phyloP scores from a whole-genome alignment of 2,888 invertebrate species.

The Icerya purchasi region DNA sequence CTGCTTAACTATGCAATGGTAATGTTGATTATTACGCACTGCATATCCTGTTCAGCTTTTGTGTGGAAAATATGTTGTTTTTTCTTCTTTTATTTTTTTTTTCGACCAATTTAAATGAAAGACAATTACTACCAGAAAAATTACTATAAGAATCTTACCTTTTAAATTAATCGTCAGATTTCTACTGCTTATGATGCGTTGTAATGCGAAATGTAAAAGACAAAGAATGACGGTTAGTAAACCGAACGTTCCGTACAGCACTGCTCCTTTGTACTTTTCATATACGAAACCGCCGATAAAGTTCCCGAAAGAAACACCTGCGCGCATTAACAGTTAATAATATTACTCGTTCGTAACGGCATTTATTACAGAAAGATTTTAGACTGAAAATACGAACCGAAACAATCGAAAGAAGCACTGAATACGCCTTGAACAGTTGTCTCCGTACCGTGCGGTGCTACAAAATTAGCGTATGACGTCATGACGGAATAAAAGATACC shows the following conservation, averaged over 20 bases:
- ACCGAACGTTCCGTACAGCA: slow-evolving; percentile 50
- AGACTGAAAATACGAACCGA: slow-evolving; percentile 31
- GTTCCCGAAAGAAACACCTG: slow-evolving; percentile 54
- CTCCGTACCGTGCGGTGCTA: slow-evolving; percentile 63
- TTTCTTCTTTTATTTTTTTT: no score
- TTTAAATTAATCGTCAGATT: no score
- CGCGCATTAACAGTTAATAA: no score
- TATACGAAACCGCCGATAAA: slow-evolving; percentile 52
- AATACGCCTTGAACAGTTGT: slow-evolving; percentile 73
- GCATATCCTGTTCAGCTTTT: no score
- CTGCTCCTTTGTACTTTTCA: slow-evolving; percentile 37
- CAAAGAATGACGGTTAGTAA: slow-evolving; percentile 39
- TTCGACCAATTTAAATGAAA: no score
- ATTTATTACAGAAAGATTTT: not conserved
- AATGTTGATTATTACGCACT: no score
- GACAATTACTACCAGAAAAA: no score
- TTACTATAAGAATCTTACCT: no score
- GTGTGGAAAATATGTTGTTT: no score
- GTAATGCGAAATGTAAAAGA: slow-evolving; percentile 28
- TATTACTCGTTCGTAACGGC: no score
- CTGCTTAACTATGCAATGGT: no score
- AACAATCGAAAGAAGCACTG: slow-evolving; percentile 68
- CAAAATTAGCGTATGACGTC: slow-evolving; percentile 66
- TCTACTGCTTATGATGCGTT: not conserved
- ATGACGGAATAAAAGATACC: slow-evolving; percentile 73